Conservation (phyloP, 1,140 invertebrate genomes). For the Bactericera cockerelli region DNA sequence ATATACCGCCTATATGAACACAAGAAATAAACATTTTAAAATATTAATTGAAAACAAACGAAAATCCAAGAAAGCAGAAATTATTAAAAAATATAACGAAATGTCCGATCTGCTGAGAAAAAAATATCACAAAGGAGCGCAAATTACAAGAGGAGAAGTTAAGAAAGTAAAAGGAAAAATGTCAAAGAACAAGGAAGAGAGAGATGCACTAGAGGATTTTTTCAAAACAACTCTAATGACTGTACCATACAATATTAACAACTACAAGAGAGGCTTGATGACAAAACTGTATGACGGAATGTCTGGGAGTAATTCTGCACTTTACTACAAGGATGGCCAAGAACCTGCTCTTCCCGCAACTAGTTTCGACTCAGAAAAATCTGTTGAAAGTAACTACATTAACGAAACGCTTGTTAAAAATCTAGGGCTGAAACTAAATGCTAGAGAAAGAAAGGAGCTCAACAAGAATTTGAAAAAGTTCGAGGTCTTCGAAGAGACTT, state of each 20-base stretch:
- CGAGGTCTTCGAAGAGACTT: not conserved
- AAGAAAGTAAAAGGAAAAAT: not conserved
- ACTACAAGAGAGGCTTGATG: not conserved
- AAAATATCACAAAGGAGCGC: not conserved
- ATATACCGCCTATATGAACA: not conserved
- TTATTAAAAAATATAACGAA: not conserved
- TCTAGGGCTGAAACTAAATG: not conserved
- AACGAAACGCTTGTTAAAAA: not conserved
- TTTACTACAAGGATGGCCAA: not conserved
- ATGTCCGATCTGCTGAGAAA: not conserved
- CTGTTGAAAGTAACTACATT: conserved; percentile 5
- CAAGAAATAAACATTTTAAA: conserved; percentile 8
- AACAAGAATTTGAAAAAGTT: not conserved
- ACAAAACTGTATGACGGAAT: not conserved
- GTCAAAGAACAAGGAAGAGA: not conserved
- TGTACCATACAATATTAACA: not conserved
- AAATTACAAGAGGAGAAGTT: not conserved
- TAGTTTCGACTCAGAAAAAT: not conserved
- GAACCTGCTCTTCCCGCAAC: not conserved
- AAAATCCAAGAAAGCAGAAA: not conserved
- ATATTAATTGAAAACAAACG: not conserved
- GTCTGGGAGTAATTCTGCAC: not conserved
- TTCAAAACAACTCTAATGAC: not conserved
- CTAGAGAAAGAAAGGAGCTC: not conserved
- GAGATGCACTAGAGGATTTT: not conserved